Evolutionary conservation across 2,113 vertebrate species (phyloP), one percentile per base, ranked within the genome.

Genomic region (Chitala chitala): DNA sequence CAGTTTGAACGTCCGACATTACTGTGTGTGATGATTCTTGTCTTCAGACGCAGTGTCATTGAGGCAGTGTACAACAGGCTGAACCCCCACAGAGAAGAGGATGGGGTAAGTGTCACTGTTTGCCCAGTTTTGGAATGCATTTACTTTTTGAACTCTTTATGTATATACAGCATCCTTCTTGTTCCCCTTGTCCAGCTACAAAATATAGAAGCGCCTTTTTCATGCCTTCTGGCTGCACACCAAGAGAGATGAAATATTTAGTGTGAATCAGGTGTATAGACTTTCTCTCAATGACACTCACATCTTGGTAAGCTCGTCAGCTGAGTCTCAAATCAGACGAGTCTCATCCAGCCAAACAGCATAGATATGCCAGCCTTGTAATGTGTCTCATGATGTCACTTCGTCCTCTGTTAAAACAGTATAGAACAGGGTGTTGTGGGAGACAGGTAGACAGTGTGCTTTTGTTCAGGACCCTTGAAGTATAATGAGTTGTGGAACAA

Each of bases 21-120:
- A n/a, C 50, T 77, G 33, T 78, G 2, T 69, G 9, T 77, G 44
- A 2, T 76, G 31, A 76, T 31, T 31, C 76, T 15, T 74, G 31
- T 76, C 84, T 87, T 68, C 86, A 99, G 97, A 87, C 96, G 93
- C 89, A 92, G 92, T 92, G 92, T 99, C 90, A 94, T 99, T 82
- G 95, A 99, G 93, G 93, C 93, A 81, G 94, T 98, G 83, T 99
- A 99, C 91, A 94, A 92, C 90, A 94, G 94, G 82, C 91, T 99
- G 88, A 97, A 94, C 89, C 97, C 96, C 80, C 94, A 96, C 89
- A 94, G 92, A 90, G 96, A 98, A 81, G 97, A 89, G 82, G 96
- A 99, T 81, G 95, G 93, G 93, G 96, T 98, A 90, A 98, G 96
- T 94, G 84, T 71, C 24, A 70, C 0, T 29, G 79, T 87, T 83